Percentiles rank a stretch among this genome's conserved stretches.
Conservation (phyloP, 1,140 invertebrate species). For the Gryon sp. region DNA sequence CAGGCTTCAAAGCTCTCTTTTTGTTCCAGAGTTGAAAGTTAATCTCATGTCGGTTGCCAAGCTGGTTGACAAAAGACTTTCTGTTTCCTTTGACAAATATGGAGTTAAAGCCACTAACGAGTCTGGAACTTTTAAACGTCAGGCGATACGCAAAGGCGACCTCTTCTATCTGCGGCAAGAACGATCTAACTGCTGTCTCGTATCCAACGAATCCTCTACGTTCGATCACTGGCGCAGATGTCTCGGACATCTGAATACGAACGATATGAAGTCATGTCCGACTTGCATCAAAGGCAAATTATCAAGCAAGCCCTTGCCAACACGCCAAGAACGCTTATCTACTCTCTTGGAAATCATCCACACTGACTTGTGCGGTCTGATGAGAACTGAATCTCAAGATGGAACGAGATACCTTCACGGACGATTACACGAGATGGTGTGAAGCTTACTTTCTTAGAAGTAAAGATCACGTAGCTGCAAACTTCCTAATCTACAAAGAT, state of each 20-base stretch:
- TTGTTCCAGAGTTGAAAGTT: constrained; percentile 27
- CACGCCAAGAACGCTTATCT: not conserved
- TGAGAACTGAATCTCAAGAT: constrained; percentile 13
- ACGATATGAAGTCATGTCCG: constrained; percentile 7
- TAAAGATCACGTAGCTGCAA: constrained; percentile 63
- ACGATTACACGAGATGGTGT: constrained; percentile 64
- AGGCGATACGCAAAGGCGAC: not conserved
- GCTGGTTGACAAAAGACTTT: constrained; percentile 7
- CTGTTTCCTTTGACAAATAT: not conserved
- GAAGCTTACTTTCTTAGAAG: constrained; percentile 67
- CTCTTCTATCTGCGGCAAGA: constrained; percentile 2
- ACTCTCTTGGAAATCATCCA: constrained; percentile 20
- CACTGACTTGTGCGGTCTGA: constrained; percentile 35
- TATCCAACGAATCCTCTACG: not conserved
- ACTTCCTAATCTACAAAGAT: constrained; percentile 1
- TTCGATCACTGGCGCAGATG: not conserved
- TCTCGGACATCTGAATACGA: constrained; percentile 2
- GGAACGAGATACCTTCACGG: constrained; percentile 64
- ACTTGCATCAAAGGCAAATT: constrained; percentile 17
- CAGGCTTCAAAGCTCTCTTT: constrained; percentile 2
- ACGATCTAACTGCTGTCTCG: not conserved
- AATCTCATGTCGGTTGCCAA: constrained; percentile 33
- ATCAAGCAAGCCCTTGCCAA: not conserved
- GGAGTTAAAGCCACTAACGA: not conserved
- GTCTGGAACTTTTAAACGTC: not conserved